Percentiles rank a stretch among this genome's conserved stretches.
Evolutionary conservation across 2,888 invertebrate species (phyloP).

Genomic region (Ophraella communa): DNA sequence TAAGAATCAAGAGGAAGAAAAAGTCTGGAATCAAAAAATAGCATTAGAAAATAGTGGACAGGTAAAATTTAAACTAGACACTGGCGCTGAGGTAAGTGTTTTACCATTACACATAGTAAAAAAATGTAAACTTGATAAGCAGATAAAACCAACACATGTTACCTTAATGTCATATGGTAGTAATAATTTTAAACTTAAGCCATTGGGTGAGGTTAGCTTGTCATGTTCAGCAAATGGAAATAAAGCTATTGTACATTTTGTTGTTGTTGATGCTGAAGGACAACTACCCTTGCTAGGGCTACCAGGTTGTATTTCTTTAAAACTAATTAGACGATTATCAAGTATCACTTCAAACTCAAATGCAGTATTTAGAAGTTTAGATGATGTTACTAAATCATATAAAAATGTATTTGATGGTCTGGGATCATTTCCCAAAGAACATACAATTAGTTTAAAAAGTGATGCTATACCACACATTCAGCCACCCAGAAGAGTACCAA

Average conservation of each 20-base stretch:
- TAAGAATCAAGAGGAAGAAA: no score
- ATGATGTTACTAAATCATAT: constrained; percentile 19
- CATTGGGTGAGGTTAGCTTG: background rate
- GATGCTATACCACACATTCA: constrained; percentile 25
- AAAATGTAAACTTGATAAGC: background rate
- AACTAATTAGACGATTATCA: constrained; percentile 24
- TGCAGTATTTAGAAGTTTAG: constrained; percentile 9
- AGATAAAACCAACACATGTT: background rate
- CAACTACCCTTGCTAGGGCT: constrained; percentile 27
- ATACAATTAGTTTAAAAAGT: constrained; percentile 29
- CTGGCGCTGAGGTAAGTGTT: background rate
- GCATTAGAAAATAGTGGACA: no score
- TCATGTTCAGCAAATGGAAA: background rate
- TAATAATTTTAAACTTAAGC: background rate
- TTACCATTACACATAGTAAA: background rate
- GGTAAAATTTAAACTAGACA: no score
- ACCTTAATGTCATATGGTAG: background rate
- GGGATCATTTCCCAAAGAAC: constrained; percentile 30
- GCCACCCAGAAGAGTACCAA: constrained; percentile 30
- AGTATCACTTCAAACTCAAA: background rate
- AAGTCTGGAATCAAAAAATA: no score
- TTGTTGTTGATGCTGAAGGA: constrained; percentile 22
- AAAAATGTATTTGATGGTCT: constrained; percentile 26
- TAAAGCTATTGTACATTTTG: background rate
- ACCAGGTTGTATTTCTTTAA: constrained; percentile 19